Evolutionary conservation across 2,113 vertebrate species (phyloP).

Genomic region (Ciconia boyciana): DNA sequence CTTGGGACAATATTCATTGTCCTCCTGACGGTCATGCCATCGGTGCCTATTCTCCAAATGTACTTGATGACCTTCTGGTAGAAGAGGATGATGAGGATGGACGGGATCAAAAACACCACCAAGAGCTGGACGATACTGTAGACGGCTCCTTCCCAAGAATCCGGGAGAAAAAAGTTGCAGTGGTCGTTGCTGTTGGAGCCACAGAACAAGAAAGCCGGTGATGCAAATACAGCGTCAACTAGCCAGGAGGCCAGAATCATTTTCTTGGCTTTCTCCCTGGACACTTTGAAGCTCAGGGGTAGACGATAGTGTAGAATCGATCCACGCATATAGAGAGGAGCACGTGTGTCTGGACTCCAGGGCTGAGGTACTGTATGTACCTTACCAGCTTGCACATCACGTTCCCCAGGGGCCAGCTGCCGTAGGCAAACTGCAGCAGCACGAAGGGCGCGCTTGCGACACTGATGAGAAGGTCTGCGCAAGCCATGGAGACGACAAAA

Average conservation of each 20-base stretch:
- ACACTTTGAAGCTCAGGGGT: constrained; percentile 94
- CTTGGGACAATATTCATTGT: constrained; percentile 92
- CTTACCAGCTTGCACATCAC: constrained; percentile 78
- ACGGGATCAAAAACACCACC: constrained; percentile 82
- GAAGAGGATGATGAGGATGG: constrained; percentile 79
- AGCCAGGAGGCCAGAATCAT: constrained; percentile 91
- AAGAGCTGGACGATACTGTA: constrained; percentile 78
- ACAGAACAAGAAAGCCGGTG: constrained; percentile 84
- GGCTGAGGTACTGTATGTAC: constrained; percentile 86
- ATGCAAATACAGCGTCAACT: constrained; percentile 75
- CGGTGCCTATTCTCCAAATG: constrained; percentile 89
- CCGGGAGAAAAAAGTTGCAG: constrained; percentile 86
- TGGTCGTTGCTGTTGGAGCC: constrained; percentile 64
- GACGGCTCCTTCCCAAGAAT: constrained; percentile 78
- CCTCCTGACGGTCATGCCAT: constrained; percentile 85
- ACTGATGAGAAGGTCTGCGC: constrained; percentile 86
- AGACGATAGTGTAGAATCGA: constrained; percentile 91
- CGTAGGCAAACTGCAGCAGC: constrained; percentile 81
- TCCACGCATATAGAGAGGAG: constrained; percentile 90
- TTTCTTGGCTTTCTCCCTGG: constrained; percentile 90
- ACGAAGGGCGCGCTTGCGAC: constrained; percentile 78
- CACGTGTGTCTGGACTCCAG: constrained; percentile 86
- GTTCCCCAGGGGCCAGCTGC: constrained; percentile 80
- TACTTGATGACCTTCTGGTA: constrained; percentile 92
- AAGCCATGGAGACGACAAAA: constrained; percentile 93